A percentile compares a stretch with the other conserved stretches of the same genome.
These are phyloP conservation scores for Pemphredon lugubris DNA, from an alignment of 2,888 invertebrate genomes.

Conservation along the genomic window DNA sequence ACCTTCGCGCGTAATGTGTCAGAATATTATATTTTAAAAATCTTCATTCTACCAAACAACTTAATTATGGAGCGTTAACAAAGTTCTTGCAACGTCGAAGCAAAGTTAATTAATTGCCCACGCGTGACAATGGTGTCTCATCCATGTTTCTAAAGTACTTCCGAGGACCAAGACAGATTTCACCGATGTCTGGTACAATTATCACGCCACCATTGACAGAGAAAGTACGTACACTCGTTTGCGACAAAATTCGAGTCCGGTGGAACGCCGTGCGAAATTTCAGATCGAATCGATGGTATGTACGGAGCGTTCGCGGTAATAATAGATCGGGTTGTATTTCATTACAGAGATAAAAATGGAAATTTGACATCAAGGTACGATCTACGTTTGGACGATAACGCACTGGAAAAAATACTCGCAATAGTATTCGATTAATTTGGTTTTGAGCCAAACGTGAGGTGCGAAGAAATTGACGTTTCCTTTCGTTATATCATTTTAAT, in stretches of 20 bases:
- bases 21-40: too few relatives aligned
- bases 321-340: slow-evolving; percentile 1
- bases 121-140: slow-evolving; percentile 17
- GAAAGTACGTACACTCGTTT: slow-evolving; percentile 62
- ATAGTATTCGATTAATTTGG: too few relatives aligned
- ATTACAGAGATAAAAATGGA: not conserved
- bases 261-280: slow-evolving; percentile 8
- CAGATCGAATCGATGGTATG: slow-evolving; percentile 17
- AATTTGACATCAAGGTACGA: too few relatives aligned
- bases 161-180: slow-evolving; percentile 64
- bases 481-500: too few relatives aligned
- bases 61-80: too few relatives aligned
- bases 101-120: slow-evolving; percentile 46
- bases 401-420: too few relatives aligned
- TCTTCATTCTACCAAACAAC: too few relatives aligned
- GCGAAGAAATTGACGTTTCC: too few relatives aligned
- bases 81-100: too few relatives aligned
- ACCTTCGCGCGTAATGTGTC: too few relatives aligned
- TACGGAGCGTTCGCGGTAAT: slow-evolving; percentile 4
- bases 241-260: slow-evolving; percentile 13
- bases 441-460: too few relatives aligned
- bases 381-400: too few relatives aligned
- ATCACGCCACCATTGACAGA: slow-evolving; percentile 56
- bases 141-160: slow-evolving; percentile 16
- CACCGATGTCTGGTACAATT: slow-evolving; percentile 53